Evolutionary conservation across 2,888 invertebrate genomes (phyloP), one percentile per base, ranked within the genome.

Genomic region (Diarsia dahlii): DNA sequence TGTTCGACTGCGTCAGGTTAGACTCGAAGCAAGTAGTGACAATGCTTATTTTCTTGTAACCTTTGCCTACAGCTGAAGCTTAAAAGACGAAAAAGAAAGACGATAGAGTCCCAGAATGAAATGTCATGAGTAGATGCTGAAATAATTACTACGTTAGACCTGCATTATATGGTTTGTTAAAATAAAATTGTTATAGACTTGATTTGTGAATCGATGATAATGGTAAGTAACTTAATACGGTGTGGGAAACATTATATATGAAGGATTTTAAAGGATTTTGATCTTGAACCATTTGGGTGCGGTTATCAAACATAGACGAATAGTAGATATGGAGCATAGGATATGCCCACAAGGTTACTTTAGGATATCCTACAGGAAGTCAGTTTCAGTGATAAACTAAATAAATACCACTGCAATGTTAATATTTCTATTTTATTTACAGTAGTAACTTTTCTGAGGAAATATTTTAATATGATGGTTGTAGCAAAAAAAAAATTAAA

Each of bases 291-390:
- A 13, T 67, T 46, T 68, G 12, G 18, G 28, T 68, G 23, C 50
- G 13, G 60, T 15, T 34, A 46, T 34, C 34, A 46, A 68, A 8
- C 28, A n/a, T 58, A 52, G 34, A 34, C 45, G 12, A 45, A 10
- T 1, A n/a, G 20, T 45, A 60, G 18, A 70, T 39, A 48, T 48
- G 13, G 18, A 34, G 18, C 69, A 15, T 52, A 76, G 81, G 65
- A 80, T 72, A 18, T 52, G 13, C 3, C 10, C 39, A n/a, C 81
- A 73, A 74, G 65, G 28, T 66, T 65, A 39, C 34, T 9, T 13
- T 18, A 60, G 81, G 81, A 78, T 65, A 12, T 78, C 74, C 81
- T 2, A 48, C 65, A 48, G 78, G 78, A 78, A 48, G 34, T 18
- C 28, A 12, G 81, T 54, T 45, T 39, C 18, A 73, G 5, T 74